phyloP scores from a whole-genome alignment of 2,888 invertebrate genomes.

The Fragum whitleyi region DNA sequence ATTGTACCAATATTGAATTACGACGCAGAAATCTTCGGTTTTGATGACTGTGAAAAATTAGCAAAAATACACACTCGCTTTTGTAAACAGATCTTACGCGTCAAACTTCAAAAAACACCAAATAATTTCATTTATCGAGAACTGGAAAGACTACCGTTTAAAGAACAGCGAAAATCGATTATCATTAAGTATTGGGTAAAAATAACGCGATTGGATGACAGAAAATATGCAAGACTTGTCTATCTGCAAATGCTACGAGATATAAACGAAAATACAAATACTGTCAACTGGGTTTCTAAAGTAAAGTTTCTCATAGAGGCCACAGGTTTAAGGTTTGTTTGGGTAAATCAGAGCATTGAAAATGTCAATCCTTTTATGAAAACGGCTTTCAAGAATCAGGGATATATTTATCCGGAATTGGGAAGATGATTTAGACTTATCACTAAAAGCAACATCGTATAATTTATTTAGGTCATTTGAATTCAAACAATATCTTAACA shows the following conservation, averaged over 20 bases:
- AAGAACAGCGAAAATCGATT: not conserved
- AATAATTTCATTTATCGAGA: constrained; percentile 41
- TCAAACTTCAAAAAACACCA: constrained; percentile 37
- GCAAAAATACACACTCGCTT: constrained; percentile 39
- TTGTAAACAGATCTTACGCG: constrained; percentile 27
- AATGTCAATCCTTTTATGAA: not conserved
- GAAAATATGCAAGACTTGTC: not conserved
- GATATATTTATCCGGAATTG: constrained; percentile 14
- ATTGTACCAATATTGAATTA: constrained; percentile 36
- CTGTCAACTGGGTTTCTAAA: too few relatives aligned
- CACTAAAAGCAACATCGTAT: too few relatives aligned
- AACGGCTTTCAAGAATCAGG: not conserved
- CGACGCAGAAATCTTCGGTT: constrained; percentile 27
- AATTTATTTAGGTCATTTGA: too few relatives aligned
- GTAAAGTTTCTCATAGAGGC: constrained; percentile 6
- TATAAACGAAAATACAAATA: too few relatives aligned
- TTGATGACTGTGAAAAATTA: constrained; percentile 24
- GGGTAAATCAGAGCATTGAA: not conserved
- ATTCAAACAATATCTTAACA: too few relatives aligned
- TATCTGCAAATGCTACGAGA: not conserved
- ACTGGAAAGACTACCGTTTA: constrained; percentile 1
- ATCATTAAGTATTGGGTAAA: constrained; percentile 8
- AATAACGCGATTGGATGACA: too few relatives aligned
- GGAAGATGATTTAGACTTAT: too few relatives aligned
- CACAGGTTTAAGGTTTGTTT: not conserved